phyloP scores from a whole-genome alignment of 2,113 vertebrate genomes.

The Deroptyus accipitrinus region DNA sequence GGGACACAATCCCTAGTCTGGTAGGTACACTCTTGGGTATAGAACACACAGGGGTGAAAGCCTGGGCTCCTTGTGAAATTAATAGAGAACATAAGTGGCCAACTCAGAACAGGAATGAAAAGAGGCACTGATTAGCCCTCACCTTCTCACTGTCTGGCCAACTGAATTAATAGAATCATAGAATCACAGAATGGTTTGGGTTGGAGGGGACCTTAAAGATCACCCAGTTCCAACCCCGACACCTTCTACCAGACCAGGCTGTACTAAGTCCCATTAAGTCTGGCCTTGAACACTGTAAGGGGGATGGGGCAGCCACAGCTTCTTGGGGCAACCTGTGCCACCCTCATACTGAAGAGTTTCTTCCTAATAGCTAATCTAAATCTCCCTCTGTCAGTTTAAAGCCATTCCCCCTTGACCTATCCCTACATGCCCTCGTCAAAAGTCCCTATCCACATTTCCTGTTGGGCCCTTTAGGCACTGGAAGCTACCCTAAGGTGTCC shows the following conservation, averaged over 20 bases:
- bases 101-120: background rate
- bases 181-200: background rate
- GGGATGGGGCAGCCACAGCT: background rate
- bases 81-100: background rate
- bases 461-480: background rate
- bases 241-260: background rate
- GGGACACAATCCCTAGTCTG: background rate
- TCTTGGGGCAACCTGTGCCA: background rate
- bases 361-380: background rate
- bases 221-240: background rate
- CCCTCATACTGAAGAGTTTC: background rate
- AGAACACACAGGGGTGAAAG: background rate
- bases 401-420: background rate
- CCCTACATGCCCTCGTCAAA: background rate
- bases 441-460: background rate
- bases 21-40: background rate
- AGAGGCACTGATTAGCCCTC: background rate
- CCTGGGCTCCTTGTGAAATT: background rate
- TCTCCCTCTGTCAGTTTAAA: background rate
- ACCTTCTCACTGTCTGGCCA: background rate
- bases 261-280: background rate
- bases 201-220: background rate
- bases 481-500: background rate
- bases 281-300: background rate
- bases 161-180: rapidly evolving